Evolutionary conservation across 2,797 vertebrate genomes (phyloP), one percentile per base, ranked within the genome.

Genomic region (Selene dorsalis): DNA sequence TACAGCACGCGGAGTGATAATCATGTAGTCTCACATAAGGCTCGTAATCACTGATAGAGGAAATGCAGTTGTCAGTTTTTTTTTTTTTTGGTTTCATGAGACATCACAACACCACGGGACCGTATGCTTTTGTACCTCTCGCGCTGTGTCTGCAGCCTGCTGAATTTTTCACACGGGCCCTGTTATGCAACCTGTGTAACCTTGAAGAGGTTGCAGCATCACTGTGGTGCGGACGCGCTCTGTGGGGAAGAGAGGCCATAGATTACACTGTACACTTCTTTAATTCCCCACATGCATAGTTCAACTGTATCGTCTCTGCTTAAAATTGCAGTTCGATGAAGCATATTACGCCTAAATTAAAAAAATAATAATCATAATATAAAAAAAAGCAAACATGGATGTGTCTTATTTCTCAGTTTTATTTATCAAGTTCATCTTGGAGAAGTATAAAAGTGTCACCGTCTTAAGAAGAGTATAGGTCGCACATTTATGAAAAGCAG

Each of bases 181-280:
- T 71, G 88, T 93, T 91, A 92, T 71, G 83, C 75, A 92, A 92
- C 84, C 68, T 52, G 1, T 73, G 88, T 92, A 92, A 93, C 92
- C 89, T 93, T 92, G 91, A 87, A 73, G 82, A 90, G 91, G 87
- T 78, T 92, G 95, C 94, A 95, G 90, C 96, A 90, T 85, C 96
- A 90, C 93, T 93, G 94, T 68, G 79, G 73, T 92, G 95, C 85
- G 87, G 73, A 70, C 64, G 69, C 76, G n/a, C 73, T 66, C 59
- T 48, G 58, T 55, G 12, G 58, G 71, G 57, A 75, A n/a, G 28
- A n/a, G 28, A 85, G 47, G 69, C 73, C 73, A 6, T 20, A 28
- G 45, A 72, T 64, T 7, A 35, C 79, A 55, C 70, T 8, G 9
- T 53, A 1, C 5, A 18, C 71, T 52, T 16, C 0, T 61, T 47